phyloP scores from a whole-genome alignment of 2,797 vertebrate genomes.

The Borostomias antarcticus region DNA sequence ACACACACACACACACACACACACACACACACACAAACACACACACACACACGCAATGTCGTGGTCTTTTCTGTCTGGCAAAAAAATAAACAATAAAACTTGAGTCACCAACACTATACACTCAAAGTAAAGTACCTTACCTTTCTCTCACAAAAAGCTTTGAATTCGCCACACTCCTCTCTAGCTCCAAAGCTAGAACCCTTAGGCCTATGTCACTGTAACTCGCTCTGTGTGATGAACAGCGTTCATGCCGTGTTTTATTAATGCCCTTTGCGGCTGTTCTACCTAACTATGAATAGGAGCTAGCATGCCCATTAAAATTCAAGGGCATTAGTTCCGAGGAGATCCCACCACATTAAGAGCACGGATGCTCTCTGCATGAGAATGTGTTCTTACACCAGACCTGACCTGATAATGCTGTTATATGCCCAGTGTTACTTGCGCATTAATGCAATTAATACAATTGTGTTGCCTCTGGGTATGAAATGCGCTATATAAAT shows the following conservation, averaged over 20 bases:
- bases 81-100: background rate
- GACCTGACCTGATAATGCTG: slow-evolving; percentile 9
- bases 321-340: slow-evolving; percentile 30
- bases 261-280: background rate
- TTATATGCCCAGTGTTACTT: slow-evolving; percentile 15
- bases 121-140: background rate
- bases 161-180: background rate
- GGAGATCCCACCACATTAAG: slow-evolving; percentile 20
- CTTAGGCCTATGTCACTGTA: background rate
- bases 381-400: slow-evolving; percentile 15
- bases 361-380: background rate
- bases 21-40: no score
- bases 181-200: background rate
- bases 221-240: slow-evolving; percentile 11
- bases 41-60: no score
- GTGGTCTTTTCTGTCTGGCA: background rate
- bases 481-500: no score
- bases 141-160: background rate
- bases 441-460: no score
- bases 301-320: slow-evolving; percentile 23
- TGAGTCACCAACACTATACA: background rate
- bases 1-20: no score
- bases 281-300: slow-evolving; percentile 19
- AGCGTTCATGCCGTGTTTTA: background rate
- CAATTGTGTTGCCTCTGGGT: no score